phyloP scores from a whole-genome alignment of 2,113 vertebrate genomes.

The Gasterosteus nipponicus region DNA sequence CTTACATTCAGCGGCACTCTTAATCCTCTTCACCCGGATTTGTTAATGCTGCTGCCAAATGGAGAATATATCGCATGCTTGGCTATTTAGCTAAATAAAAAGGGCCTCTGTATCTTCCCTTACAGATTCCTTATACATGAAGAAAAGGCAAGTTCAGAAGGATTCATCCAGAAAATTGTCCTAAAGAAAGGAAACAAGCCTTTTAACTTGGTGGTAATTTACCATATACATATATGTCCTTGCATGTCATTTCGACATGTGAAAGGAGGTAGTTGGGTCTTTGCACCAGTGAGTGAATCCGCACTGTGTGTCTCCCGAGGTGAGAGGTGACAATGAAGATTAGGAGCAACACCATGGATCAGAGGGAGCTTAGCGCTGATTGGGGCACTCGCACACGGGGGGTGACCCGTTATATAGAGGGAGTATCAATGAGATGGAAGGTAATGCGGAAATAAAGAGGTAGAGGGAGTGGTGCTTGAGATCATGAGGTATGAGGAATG shows the following conservation, averaged over 20 bases:
- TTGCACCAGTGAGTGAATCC: not conserved
- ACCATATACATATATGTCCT: not conserved
- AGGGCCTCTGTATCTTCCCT: not conserved
- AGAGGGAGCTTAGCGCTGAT: constrained; percentile 37
- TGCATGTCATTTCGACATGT: not conserved
- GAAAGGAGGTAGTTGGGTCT: not conserved
- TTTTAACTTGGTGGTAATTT: not conserved
- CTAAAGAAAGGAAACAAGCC: not conserved
- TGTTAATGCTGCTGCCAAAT: not conserved
- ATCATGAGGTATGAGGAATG: not conserved
- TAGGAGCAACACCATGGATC: constrained; percentile 51
- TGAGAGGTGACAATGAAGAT: constrained; percentile 38
- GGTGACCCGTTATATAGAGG: constrained; percentile 8
- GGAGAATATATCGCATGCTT: not conserved
- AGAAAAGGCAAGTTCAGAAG: not conserved
- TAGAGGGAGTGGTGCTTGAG: not conserved
- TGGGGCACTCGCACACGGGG: constrained; percentile 10
- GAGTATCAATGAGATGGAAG: not conserved
- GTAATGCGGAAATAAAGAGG: constrained; percentile 5
- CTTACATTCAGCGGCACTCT: constrained; percentile 17
- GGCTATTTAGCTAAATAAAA: not conserved
- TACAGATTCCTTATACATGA: not conserved
- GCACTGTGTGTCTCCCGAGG: not conserved
- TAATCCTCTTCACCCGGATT: constrained; percentile 3
- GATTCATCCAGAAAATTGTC: not conserved